Percentiles rank a stretch among this genome's conserved stretches.
These are phyloP conservation scores for Takifugu bimaculatus DNA, from an alignment of 2,113 vertebrate species.

Conservation along the genomic window DNA sequence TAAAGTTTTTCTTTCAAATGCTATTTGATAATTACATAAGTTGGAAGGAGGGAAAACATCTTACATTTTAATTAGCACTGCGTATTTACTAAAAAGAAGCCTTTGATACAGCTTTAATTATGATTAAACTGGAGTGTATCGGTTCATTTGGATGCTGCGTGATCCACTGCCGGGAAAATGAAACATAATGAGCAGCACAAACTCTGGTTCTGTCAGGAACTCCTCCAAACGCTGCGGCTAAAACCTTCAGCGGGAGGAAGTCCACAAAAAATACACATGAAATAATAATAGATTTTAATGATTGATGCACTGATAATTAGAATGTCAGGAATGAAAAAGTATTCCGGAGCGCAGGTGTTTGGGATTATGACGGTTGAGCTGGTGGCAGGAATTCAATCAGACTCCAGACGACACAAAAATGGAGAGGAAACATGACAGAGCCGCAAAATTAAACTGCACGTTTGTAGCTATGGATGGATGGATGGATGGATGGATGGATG, in stretches of 20 bases:
- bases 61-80: conserved; percentile 29
- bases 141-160: conserved; percentile 37
- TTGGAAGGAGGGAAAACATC: conserved; percentile 8
- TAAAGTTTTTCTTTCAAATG: background rate
- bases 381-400: conserved; percentile 52
- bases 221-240: conserved; percentile 4
- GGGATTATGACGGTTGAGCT: conserved; percentile 46
- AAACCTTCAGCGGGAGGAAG: conserved; percentile 16
- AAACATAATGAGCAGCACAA: conserved; percentile 50
- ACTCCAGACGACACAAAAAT: conserved; percentile 38
- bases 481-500: too few relatives aligned
- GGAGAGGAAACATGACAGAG: conserved; percentile 35
- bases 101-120: conserved; percentile 6
- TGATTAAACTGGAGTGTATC: conserved; percentile 5
- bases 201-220: conserved; percentile 38
- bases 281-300: conserved; percentile 66
- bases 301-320: conserved; percentile 69
- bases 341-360: conserved; percentile 47
- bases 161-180: conserved; percentile 41
- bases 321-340: conserved; percentile 64
- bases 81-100: conserved; percentile 17
- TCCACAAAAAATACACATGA: conserved; percentile 57
- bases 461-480: too few relatives aligned
- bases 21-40: conserved; percentile 4
- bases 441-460: too few relatives aligned